These are phyloP conservation scores for Limnephilus auricula DNA, from an alignment of 2,888 invertebrate genomes.

Conservation along the genomic window DNA sequence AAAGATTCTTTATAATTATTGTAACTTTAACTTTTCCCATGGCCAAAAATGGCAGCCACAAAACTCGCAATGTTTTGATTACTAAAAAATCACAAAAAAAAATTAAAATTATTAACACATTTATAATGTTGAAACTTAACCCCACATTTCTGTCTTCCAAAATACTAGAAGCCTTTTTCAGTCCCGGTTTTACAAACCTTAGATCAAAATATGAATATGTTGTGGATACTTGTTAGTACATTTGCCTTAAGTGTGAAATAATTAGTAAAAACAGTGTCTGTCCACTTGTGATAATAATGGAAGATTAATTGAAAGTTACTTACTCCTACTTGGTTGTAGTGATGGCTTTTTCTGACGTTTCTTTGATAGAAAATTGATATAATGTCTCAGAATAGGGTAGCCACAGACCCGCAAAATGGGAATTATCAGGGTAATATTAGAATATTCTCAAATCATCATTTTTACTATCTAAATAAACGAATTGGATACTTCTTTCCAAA, in stretches of 20 bases:
- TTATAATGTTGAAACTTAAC: background rate
- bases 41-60: too few relatives aligned
- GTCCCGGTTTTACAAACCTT: background rate
- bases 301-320: background rate
- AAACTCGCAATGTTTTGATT: background rate
- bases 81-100: background rate
- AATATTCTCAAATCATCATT: background rate
- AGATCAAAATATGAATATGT: slow-evolving; percentile 2
- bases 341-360: background rate
- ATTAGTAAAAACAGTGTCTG: slow-evolving; percentile 24
- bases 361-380: background rate
- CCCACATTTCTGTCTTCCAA: background rate
- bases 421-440: background rate
- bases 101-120: too few relatives aligned
- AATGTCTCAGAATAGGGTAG: background rate
- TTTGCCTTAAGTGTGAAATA: slow-evolving; percentile 38
- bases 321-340: background rate
- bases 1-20: background rate
- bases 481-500: background rate
- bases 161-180: background rate
- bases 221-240: background rate
- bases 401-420: background rate
- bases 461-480: background rate
- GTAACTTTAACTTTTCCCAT: background rate
- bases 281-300: slow-evolving; percentile 34